Evolutionary conservation across 2,113 vertebrate species (phyloP).

Genomic region (Equus quagga): DNA sequence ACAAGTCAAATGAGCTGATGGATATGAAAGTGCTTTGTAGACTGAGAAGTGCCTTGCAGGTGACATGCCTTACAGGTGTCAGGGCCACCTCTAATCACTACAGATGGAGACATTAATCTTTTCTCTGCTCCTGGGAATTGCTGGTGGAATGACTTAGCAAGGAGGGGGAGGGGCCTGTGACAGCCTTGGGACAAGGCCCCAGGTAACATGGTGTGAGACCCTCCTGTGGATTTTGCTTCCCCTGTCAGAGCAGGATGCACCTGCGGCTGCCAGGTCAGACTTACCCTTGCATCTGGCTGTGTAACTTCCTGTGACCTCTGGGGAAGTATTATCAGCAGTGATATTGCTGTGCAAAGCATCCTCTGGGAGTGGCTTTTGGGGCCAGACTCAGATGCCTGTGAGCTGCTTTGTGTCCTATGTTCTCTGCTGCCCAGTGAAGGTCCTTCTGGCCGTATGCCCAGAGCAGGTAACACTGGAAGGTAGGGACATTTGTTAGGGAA

Average conservation of each 20-base stretch:
- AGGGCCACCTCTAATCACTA: not conserved
- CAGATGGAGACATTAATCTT: not conserved
- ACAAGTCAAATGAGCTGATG: conserved; percentile 20
- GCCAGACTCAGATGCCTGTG: not conserved
- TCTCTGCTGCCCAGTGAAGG: conserved; percentile 13
- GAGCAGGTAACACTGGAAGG: not conserved
- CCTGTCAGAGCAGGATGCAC: conserved; percentile 42
- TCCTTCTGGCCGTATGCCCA: not conserved
- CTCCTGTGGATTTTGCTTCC: not conserved
- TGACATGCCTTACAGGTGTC: not conserved
- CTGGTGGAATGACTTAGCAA: not conserved
- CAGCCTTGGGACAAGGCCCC: not conserved
- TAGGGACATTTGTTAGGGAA: not conserved
- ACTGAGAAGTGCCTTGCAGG: not conserved
- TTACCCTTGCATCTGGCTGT: conserved; percentile 20
- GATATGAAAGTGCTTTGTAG: not conserved
- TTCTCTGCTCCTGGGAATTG: not conserved
- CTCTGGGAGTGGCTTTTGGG: conserved; percentile 25
- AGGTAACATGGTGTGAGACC: not conserved
- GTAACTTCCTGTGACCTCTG: conserved; percentile 69
- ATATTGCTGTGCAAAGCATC: not conserved
- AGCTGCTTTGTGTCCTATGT: not conserved
- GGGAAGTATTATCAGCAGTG: conserved; percentile 55
- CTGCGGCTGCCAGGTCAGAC: conserved; percentile 13
- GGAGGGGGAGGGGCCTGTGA: not conserved